A percentile compares a stretch with the other conserved stretches of the same genome.
These are phyloP conservation scores for Pelecanus crispus DNA, from an alignment of 2,113 vertebrate species.

Conservation along the genomic window DNA sequence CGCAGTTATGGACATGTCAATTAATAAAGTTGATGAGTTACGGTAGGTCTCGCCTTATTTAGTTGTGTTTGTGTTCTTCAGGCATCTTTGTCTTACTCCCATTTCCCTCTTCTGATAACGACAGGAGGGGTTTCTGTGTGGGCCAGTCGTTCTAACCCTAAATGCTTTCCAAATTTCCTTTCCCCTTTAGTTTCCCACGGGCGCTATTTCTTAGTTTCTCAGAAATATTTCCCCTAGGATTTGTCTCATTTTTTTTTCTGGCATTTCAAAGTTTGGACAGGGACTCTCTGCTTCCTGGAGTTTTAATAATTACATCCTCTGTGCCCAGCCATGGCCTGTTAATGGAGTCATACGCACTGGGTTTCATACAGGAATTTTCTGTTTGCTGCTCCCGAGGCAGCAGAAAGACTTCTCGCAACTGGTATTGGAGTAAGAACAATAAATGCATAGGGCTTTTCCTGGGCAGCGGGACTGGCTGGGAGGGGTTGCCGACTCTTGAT, in stretches of 20 bases:
- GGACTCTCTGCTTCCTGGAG: conserved; percentile 55
- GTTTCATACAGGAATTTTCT: conserved; percentile 57
- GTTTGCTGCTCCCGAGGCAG: conserved; percentile 53
- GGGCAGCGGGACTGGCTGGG: conserved; percentile 42
- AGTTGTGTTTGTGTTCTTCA: background rate
- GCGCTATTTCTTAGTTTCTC: conserved; percentile 43
- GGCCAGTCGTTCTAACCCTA: background rate
- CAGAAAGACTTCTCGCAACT: conserved; percentile 58
- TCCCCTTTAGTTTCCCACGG: conserved; percentile 44
- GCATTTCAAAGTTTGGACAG: conserved; percentile 59
- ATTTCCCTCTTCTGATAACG: background rate
- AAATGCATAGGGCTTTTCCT: conserved; percentile 60
- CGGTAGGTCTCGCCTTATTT: background rate
- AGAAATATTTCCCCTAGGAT: conserved; percentile 60
- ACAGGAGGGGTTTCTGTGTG: conserved; percentile 24
- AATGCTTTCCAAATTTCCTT: conserved; percentile 44
- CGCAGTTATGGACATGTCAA: fast-evolving
- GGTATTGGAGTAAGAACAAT: conserved; percentile 44
- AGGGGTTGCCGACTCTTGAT: conserved; percentile 36
- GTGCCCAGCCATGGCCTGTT: conserved; percentile 57
- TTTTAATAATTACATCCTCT: conserved; percentile 68
- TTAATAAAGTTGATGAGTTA: background rate
- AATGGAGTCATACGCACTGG: conserved; percentile 23
- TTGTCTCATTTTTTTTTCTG: conserved; percentile 32
- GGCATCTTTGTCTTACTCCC: background rate